These are phyloP conservation scores for Diuraphis noxia DNA, from an alignment of 1,140 invertebrate species.

Conservation along the genomic window DNA sequence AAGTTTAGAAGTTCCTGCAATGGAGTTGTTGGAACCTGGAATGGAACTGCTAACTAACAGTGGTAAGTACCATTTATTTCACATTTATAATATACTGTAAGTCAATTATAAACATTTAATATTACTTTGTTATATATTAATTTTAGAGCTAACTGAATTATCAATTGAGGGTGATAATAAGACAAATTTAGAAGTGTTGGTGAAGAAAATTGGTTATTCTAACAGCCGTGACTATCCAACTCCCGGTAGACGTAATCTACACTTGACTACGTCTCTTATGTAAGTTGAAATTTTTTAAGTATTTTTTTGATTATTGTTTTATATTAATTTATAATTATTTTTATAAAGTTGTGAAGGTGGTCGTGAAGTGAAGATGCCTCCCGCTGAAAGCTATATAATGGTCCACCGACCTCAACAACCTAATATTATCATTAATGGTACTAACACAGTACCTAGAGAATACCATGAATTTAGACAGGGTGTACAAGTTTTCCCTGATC, in stretches of 20 bases:
- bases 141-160: constrained; percentile 82
- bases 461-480: constrained; percentile 83
- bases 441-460: constrained; percentile 78
- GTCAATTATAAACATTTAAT: not conserved
- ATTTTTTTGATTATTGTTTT: constrained; percentile 10
- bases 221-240: constrained; percentile 90
- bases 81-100: constrained; percentile 58
- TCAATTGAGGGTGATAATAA: constrained; percentile 88
- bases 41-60: constrained; percentile 73
- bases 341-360: constrained; percentile 71
- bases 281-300: constrained; percentile 60
- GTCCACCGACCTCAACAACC: constrained; percentile 84
- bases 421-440: constrained; percentile 80
- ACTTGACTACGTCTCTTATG: constrained; percentile 77
- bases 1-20: constrained; percentile 76
- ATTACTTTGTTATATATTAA: constrained; percentile 10
- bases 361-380: constrained; percentile 71
- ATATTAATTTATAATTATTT: not conserved
- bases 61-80: constrained; percentile 58
- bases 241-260: constrained; percentile 85
- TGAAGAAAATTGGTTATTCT: constrained; percentile 86
- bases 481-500: constrained; percentile 81
- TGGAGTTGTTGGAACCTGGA: constrained; percentile 76
- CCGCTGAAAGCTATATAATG: constrained; percentile 82
- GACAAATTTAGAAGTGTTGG: constrained; percentile 83